A percentile compares a stretch with the other conserved stretches of the same genome.
These are phyloP conservation scores for Nasonia vitripennis DNA, from an alignment of 1,140 invertebrate genomes.

Conservation along the genomic window DNA sequence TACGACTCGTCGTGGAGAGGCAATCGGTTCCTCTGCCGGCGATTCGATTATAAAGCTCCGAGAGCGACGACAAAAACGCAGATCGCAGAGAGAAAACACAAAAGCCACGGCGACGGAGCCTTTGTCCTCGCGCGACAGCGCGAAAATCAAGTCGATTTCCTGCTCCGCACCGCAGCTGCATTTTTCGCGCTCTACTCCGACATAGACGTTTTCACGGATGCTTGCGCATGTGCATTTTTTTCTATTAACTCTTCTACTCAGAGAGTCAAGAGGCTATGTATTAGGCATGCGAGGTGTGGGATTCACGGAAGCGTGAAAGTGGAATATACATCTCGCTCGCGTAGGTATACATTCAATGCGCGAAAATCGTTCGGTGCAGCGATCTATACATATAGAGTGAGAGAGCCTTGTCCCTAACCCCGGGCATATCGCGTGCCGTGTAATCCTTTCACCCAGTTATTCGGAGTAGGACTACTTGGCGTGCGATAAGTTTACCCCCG, in stretches of 20 bases:
- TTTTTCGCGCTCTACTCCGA: background rate
- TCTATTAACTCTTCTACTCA: no score
- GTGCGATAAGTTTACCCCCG: background rate
- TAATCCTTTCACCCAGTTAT: slow-evolving; percentile 1
- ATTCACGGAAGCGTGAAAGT: background rate
- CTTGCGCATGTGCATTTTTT: background rate
- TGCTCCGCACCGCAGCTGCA: background rate
- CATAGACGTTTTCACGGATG: background rate
- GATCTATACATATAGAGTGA: no score
- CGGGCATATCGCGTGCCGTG: background rate
- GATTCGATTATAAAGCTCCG: background rate
- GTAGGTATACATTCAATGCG: no score
- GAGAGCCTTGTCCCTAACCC: background rate
- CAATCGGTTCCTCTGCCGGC: background rate
- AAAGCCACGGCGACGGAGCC: background rate
- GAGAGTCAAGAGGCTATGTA: no score
- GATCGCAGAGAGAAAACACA: background rate
- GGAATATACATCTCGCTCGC: background rate
- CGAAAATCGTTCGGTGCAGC: background rate
- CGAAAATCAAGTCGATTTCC: slow-evolving; percentile 7
- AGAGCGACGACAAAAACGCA: background rate
- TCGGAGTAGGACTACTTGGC: background rate
- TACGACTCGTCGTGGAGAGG: background rate
- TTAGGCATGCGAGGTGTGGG: no score
- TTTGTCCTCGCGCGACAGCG: background rate